phyloP scores from a whole-genome alignment of 2,797 vertebrate species.

The Miichthys miiuy region DNA sequence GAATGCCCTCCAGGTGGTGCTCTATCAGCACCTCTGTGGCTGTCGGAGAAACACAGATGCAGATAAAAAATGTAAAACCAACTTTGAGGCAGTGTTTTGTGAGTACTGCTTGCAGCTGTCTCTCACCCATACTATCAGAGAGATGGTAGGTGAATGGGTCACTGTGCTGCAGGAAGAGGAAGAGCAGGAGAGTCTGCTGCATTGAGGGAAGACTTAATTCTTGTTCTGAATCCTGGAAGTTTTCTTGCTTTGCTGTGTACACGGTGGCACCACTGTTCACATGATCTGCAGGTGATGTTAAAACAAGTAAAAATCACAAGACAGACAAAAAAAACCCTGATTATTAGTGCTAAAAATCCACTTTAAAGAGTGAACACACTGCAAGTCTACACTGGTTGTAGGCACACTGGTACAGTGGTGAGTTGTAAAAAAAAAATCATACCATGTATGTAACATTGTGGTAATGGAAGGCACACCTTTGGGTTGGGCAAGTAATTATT shows the following conservation, averaged over 20 bases:
- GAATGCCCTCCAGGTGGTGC: slow-evolving; percentile 80
- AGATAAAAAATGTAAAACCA: not conserved
- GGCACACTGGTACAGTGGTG: not conserved
- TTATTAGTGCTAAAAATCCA: not conserved
- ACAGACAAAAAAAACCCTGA: not conserved
- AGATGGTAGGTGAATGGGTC: slow-evolving; percentile 78
- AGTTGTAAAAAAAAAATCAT: slow-evolving; percentile 21
- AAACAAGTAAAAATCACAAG: slow-evolving; percentile 5
- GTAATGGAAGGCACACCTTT: slow-evolving; percentile 15
- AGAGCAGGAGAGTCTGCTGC: slow-evolving; percentile 74
- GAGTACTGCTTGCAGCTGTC: not conserved
- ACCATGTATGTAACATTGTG: not conserved
- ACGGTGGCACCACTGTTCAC: slow-evolving; percentile 40
- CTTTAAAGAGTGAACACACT: slow-evolving; percentile 1
- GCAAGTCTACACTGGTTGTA: slow-evolving; percentile 19
- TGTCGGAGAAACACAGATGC: slow-evolving; percentile 31
- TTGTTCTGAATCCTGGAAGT: slow-evolving; percentile 19
- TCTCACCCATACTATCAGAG: slow-evolving; percentile 76
- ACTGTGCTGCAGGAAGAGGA: slow-evolving; percentile 79
- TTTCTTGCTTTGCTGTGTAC: slow-evolving; percentile 59
- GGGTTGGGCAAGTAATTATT: slow-evolving; percentile 31
- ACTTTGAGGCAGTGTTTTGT: not conserved
- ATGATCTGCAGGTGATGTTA: slow-evolving; percentile 50
- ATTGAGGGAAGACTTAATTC: slow-evolving; percentile 27
- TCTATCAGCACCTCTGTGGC: slow-evolving; percentile 75